Evolutionary conservation across 2,113 vertebrate genomes (phyloP).

Genomic region (Oryzias woworae): DNA sequence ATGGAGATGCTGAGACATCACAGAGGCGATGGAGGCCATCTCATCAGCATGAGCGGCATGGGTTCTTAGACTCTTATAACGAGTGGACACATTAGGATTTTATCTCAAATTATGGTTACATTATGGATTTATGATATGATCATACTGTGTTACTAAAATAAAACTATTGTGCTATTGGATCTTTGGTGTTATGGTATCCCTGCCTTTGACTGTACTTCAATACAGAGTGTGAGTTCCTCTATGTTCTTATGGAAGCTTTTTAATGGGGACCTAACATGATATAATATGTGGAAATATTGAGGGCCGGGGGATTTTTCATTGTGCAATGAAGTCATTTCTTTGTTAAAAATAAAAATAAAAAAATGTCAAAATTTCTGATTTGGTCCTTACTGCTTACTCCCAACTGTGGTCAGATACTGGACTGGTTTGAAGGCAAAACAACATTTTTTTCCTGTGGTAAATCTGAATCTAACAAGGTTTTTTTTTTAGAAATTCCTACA

Average conservation of each 20-base stretch:
- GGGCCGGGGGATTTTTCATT: constrained; percentile 67
- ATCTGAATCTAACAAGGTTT: too few relatives aligned
- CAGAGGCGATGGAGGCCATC: background rate
- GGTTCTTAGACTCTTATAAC: constrained; percentile 13
- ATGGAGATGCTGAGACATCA: constrained; percentile 66
- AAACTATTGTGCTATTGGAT: background rate
- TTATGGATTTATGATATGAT: background rate
- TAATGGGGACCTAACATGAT: constrained; percentile 6
- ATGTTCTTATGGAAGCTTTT: constrained; percentile 11
- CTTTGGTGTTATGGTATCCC: constrained; percentile 1
- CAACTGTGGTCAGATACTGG: too few relatives aligned
- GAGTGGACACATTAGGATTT: constrained; percentile 8
- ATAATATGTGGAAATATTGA: constrained; percentile 12
- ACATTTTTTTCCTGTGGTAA: too few relatives aligned
- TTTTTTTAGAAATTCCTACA: too few relatives aligned
- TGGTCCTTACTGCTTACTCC: background rate
- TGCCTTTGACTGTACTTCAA: constrained; percentile 6
- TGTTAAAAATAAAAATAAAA: background rate
- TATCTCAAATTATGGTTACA: constrained; percentile 14
- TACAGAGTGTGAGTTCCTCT: background rate
- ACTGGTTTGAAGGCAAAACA: too few relatives aligned
- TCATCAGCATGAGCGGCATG: constrained; percentile 28
- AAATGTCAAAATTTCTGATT: constrained; percentile 1
- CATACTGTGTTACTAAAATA: too few relatives aligned
- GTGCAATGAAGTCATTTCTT: constrained; percentile 66